A percentile compares a stretch with the other conserved stretches of the same genome.
These are phyloP conservation scores for Epinotia demarniana DNA, from an alignment of 2,888 invertebrate genomes.

Conservation along the genomic window DNA sequence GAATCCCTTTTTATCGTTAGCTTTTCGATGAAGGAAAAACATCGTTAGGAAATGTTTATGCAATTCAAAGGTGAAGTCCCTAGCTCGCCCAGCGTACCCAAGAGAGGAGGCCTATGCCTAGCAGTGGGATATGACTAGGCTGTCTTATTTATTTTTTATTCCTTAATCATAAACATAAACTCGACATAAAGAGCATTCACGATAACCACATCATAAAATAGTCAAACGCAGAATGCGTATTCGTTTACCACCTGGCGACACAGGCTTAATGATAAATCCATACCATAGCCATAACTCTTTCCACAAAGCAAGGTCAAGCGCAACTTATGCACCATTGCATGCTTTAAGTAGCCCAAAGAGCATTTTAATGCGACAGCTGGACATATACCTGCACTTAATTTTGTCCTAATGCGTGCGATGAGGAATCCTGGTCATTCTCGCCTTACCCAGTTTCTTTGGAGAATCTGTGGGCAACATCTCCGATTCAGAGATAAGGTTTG, in stretches of 20 bases:
- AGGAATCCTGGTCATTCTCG: slow-evolving; percentile 71
- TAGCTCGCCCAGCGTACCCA: too few species aligned
- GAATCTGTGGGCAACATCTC: slow-evolving; percentile 74
- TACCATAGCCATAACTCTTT: slow-evolving; percentile 24
- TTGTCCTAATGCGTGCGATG: slow-evolving; percentile 79
- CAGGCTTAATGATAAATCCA: slow-evolving; percentile 33
- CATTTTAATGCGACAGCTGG: slow-evolving; percentile 81
- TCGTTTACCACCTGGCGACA: slow-evolving; percentile 19
- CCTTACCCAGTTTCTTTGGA: slow-evolving; percentile 72
- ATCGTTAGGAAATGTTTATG: too few species aligned
- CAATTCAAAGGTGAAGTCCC: too few species aligned
- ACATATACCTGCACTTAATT: slow-evolving; percentile 84
- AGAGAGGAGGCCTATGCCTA: too few species aligned
- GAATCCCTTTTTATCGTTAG: too few species aligned
- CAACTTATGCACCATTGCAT: slow-evolving; percentile 59
- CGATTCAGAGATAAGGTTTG: slow-evolving; percentile 82
- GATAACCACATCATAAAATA: too few species aligned
- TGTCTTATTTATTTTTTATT: too few species aligned
- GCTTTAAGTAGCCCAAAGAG: slow-evolving; percentile 72
- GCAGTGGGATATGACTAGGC: too few species aligned
- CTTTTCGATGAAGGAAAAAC: too few species aligned
- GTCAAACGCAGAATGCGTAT: not conserved
- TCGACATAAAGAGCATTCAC: too few species aligned
- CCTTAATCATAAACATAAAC: too few species aligned
- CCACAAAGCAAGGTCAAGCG: slow-evolving; percentile 54